Evolutionary conservation across 1,140 invertebrate genomes (phyloP).

Genomic region (Cyclina sinensis): DNA sequence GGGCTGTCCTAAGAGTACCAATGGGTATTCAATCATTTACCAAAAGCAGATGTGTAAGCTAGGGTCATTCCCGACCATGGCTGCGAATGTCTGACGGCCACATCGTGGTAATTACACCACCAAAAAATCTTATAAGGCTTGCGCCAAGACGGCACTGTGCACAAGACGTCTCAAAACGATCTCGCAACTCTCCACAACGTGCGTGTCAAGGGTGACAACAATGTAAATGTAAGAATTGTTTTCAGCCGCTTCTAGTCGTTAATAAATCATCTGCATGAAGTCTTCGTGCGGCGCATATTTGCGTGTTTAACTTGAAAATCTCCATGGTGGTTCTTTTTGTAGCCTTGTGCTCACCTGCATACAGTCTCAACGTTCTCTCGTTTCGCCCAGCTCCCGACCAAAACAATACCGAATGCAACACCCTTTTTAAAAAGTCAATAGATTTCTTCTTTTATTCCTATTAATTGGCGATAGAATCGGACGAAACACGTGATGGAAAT

Average conservation of each 20-base stretch:
- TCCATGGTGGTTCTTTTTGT: conserved; percentile 58
- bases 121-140: conserved; percentile 58
- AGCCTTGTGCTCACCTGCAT: conserved; percentile 61
- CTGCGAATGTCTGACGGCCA: conserved; percentile 54
- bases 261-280: conserved; percentile 67
- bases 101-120: conserved; percentile 60
- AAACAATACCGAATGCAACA: conserved; percentile 66
- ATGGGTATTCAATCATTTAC: conserved; percentile 61
- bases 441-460: conserved; percentile 71
- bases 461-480: conserved; percentile 69
- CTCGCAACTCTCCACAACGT: conserved; percentile 47
- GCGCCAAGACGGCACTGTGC: conserved; percentile 35
- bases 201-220: conserved; percentile 47
- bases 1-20: conserved; percentile 37
- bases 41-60: conserved; percentile 61
- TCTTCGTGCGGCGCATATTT: conserved; percentile 57
- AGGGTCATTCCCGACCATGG: conserved; percentile 53
- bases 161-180: conserved; percentile 12
- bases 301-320: conserved; percentile 63
- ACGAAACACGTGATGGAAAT: conserved; percentile 60
- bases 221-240: conserved; percentile 69
- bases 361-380: conserved; percentile 54
- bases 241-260: conserved; percentile 59
- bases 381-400: conserved; percentile 53
- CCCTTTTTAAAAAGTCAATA: conserved; percentile 69